These are phyloP conservation scores for Drosophila hawaiiensis DNA, from an alignment of 2,888 invertebrate genomes.

Conservation along the genomic window DNA sequence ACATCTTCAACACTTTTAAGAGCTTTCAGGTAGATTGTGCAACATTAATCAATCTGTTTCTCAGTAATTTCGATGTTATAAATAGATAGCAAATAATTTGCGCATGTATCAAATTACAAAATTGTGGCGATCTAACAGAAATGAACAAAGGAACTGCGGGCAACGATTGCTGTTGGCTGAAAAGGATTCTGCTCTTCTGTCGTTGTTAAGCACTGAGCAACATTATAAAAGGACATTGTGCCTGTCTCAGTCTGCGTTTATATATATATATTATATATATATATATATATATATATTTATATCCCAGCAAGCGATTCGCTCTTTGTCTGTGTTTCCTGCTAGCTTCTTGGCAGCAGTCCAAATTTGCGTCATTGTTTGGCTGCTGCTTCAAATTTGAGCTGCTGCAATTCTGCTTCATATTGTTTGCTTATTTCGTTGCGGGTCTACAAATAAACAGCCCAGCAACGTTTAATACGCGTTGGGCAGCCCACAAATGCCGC, in stretches of 20 bases:
- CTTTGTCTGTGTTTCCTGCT: slow-evolving; percentile 26
- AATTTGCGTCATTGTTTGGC: slow-evolving; percentile 54
- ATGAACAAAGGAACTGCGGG: slow-evolving; percentile 5
- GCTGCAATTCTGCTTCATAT: slow-evolving; percentile 72
- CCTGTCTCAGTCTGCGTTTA: not conserved
- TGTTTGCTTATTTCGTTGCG: slow-evolving; percentile 71
- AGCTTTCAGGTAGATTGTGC: not conserved
- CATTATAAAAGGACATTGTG: slow-evolving; percentile 41
- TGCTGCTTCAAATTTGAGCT: slow-evolving; percentile 28
- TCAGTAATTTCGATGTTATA: not conserved
- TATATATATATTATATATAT: not conserved
- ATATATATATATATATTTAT: not conserved
- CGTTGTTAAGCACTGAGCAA: slow-evolving; percentile 32
- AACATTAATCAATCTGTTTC: not conserved
- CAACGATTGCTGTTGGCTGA: slow-evolving; percentile 23
- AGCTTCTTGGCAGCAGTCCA: slow-evolving; percentile 64
- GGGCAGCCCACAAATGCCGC: slow-evolving; percentile 26
- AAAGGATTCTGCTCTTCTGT: slow-evolving; percentile 26
- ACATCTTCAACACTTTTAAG: not conserved
- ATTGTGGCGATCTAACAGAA: slow-evolving; percentile 5
- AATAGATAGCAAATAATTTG: not conserved
- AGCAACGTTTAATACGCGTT: slow-evolving; percentile 22
- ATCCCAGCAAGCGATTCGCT: slow-evolving; percentile 24
- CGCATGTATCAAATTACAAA: slow-evolving; percentile 5
- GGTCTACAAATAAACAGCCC: slow-evolving; percentile 60